Percentiles rank a stretch among this genome's conserved stretches.
These are phyloP conservation scores for Drosophila aldrichi DNA, from an alignment of 2,888 invertebrate species.

Conservation along the genomic window DNA sequence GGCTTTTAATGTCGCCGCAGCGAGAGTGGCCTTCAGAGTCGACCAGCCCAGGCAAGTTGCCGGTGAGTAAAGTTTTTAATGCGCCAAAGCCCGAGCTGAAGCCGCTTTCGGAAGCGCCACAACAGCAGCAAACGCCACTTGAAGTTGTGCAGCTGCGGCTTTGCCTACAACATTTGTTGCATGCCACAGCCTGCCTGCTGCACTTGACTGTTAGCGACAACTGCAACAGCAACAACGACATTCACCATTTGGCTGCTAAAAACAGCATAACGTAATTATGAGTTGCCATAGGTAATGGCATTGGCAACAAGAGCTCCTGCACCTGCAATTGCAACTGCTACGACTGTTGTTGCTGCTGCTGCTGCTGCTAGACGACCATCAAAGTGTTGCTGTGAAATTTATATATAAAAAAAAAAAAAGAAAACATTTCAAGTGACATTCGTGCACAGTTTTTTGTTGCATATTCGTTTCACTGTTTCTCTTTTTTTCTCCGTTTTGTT, in stretches of 20 bases:
- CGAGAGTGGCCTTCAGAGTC: slow-evolving; percentile 39
- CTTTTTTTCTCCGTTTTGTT: slow-evolving; percentile 18
- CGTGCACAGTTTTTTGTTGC: slow-evolving; percentile 19
- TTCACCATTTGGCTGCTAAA: slow-evolving; percentile 67
- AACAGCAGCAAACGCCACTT: slow-evolving; percentile 38
- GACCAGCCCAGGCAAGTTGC: slow-evolving; percentile 10
- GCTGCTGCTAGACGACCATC: slow-evolving; percentile 39
- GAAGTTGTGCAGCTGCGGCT: slow-evolving; percentile 48
- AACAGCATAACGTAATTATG: slow-evolving; percentile 71
- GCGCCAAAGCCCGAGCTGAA: slow-evolving; percentile 50
- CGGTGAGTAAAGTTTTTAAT: slow-evolving; percentile 51
- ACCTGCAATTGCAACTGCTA: slow-evolving; percentile 1
- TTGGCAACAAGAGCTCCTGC: slow-evolving; percentile 26
- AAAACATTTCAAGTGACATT: slow-evolving; percentile 69
- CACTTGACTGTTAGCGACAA: slow-evolving; percentile 40
- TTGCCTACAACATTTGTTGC: slow-evolving; percentile 59
- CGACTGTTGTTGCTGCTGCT: not conserved
- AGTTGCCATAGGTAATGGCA: slow-evolving; percentile 56
- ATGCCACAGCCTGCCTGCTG: slow-evolving; percentile 31
- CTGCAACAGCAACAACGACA: slow-evolving; percentile 25
- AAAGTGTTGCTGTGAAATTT: slow-evolving; percentile 68
- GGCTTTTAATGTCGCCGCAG: slow-evolving; percentile 43
- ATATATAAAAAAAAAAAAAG: slow-evolving; percentile 22
- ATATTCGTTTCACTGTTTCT: slow-evolving; percentile 8
- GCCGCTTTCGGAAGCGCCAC: slow-evolving; percentile 29